phyloP scores from a whole-genome alignment of 2,888 invertebrate genomes.

The Apodemia duryi region DNA sequence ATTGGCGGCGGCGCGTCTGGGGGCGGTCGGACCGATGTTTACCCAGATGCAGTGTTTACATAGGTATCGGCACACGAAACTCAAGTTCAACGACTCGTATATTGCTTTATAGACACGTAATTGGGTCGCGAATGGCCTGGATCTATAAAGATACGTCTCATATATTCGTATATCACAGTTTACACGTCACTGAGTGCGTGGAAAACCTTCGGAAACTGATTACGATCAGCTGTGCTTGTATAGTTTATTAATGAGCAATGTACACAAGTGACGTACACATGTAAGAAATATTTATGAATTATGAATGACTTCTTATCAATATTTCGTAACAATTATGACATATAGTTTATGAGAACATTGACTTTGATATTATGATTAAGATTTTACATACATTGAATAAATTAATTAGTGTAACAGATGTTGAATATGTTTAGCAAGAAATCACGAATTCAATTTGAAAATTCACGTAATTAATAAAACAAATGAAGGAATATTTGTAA shows the following conservation, averaged over 20 bases:
- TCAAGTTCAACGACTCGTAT: slow-evolving; percentile 71
- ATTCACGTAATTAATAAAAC: no score
- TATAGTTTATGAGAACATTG: slow-evolving; percentile 2
- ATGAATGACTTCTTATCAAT: slow-evolving; percentile 3
- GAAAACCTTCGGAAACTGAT: slow-evolving; percentile 7
- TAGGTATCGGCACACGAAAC: slow-evolving; percentile 49
- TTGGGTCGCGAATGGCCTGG: slow-evolving; percentile 53
- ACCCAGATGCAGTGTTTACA: slow-evolving; percentile 73
- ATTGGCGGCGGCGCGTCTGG: slow-evolving; percentile 68
- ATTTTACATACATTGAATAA: not conserved
- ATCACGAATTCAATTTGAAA: no score
- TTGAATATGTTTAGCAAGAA: not conserved
- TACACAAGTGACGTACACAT: not conserved
- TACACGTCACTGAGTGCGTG: slow-evolving; percentile 1
- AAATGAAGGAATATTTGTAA: no score
- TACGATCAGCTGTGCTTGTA: slow-evolving; percentile 12
- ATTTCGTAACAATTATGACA: slow-evolving; percentile 1
- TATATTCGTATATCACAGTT: not conserved
- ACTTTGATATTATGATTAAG: not conserved
- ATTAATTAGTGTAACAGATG: not conserved
- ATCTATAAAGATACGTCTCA: slow-evolving; percentile 9
- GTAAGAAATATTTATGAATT: slow-evolving; percentile 4
- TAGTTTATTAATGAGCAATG: slow-evolving; percentile 6
- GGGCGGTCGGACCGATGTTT: slow-evolving; percentile 56
- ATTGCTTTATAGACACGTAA: slow-evolving; percentile 74